A percentile compares a stretch with the other conserved stretches of the same genome.
These are phyloP conservation scores for Eubasilissa regina DNA, from an alignment of 1,140 invertebrate genomes.

Conservation along the genomic window DNA sequence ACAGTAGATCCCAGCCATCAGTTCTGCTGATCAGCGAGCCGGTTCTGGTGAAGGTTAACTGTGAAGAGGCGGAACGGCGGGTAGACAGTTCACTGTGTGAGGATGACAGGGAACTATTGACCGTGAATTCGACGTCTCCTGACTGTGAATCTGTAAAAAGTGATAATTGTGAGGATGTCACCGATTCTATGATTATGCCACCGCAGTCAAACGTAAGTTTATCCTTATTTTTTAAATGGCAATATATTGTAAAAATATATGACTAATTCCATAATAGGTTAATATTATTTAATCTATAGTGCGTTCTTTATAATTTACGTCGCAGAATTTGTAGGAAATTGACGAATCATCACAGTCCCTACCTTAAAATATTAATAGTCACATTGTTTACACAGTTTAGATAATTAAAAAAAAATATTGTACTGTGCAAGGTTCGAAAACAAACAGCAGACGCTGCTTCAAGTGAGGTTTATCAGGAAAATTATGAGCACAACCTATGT, in stretches of 20 bases:
- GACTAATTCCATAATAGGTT: too few relatives aligned
- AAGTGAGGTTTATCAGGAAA: too few relatives aligned
- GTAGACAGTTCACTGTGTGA: constrained; percentile 25
- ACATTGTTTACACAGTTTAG: not conserved
- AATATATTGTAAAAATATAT: too few relatives aligned
- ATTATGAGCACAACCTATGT: too few relatives aligned
- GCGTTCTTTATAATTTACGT: too few relatives aligned
- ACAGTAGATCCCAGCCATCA: constrained; percentile 57
- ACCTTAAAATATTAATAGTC: not conserved
- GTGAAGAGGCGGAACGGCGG: constrained; percentile 38
- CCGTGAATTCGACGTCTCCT: constrained; percentile 40
- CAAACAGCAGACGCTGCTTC: too few relatives aligned
- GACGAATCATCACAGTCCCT: too few relatives aligned
- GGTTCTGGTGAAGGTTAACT: constrained; percentile 50
- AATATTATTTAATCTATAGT: too few relatives aligned
- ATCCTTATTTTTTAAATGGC: too few relatives aligned
- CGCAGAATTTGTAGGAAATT: too few relatives aligned
- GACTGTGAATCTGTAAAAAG: constrained; percentile 39
- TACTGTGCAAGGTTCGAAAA: not conserved
- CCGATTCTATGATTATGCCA: constrained; percentile 14
- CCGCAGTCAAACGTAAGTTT: constrained; percentile 25
- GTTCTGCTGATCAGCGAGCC: constrained; percentile 54
- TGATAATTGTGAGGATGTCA: constrained; percentile 23
- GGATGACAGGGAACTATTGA: constrained; percentile 27
- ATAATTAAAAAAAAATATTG: not conserved